A percentile compares a stretch with the other conserved stretches of the same genome.
Conservation (phyloP, 2,888 invertebrate species). For the Pycnomerus fuliginosus region DNA sequence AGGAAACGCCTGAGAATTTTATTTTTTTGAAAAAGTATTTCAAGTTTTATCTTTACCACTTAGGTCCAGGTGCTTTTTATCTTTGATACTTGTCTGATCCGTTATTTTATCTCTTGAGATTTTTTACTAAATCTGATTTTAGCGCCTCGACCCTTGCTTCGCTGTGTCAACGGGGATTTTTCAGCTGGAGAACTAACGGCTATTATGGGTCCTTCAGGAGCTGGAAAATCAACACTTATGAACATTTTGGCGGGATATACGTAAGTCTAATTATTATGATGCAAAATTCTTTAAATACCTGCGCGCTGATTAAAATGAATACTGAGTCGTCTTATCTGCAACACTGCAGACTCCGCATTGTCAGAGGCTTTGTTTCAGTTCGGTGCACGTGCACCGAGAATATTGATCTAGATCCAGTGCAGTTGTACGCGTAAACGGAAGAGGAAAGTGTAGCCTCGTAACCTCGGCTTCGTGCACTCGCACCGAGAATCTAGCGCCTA, state of each 20-base stretch:
- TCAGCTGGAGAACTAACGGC: conserved; percentile 75
- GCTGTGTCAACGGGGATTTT: conserved; percentile 63
- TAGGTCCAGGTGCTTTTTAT: background rate
- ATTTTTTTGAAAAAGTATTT: background rate
- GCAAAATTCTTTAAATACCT: no score
- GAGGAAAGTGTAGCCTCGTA: no score
- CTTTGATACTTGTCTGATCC: no score
- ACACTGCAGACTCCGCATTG: no score
- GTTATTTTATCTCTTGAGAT: no score
- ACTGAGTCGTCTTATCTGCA: no score
- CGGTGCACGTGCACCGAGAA: conserved; percentile 27
- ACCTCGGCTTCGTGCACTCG: conserved; percentile 25
- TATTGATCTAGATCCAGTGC: conserved; percentile 30
- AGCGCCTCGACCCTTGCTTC: conserved; percentile 51
- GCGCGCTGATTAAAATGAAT: no score
- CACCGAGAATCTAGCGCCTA: conserved; percentile 10
- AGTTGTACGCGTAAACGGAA: conserved; percentile 29
- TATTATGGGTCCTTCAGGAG: conserved; percentile 88
- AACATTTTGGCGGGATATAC: conserved; percentile 87
- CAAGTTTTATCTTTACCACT: conserved; percentile 1
- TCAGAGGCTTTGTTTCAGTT: no score
- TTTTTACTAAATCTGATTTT: no score
- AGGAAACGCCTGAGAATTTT: background rate
- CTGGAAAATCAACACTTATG: conserved; percentile 85
- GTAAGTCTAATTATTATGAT: conserved; percentile 61